Conservation (phyloP, 2,113 vertebrate genomes). For the Paratilapia polleni region DNA sequence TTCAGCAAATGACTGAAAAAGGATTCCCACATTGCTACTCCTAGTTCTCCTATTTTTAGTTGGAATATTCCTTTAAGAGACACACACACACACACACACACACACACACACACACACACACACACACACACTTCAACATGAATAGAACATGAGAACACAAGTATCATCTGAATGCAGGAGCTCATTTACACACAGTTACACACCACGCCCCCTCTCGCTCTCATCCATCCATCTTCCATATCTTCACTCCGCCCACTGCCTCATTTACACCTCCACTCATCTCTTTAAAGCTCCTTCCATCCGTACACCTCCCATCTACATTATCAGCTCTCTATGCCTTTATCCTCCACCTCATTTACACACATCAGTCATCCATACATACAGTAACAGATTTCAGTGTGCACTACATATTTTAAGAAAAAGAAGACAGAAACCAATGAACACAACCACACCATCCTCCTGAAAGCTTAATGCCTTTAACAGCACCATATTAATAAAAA, state of each 20-base stretch:
- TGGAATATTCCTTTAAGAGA: slow-evolving; percentile 21
- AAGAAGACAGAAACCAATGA: neutral
- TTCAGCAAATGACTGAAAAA: neutral
- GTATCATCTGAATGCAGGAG: neutral
- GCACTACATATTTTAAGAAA: neutral
- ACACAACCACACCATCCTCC: neutral
- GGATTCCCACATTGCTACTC: neutral
- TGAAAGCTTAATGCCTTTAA: neutral
- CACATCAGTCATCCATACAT: neutral
- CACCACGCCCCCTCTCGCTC: neutral
- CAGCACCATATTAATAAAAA: neutral
- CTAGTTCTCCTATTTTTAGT: neutral
- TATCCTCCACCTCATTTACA: neutral
- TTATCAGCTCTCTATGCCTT: neutral
- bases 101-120: neutral
- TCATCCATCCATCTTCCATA: slow-evolving; percentile 9
- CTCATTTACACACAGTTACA: slow-evolving; percentile 15
- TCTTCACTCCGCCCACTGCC: slow-evolving; percentile 3
- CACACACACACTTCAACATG: slow-evolving; percentile 4
- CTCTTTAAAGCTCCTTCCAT: neutral
- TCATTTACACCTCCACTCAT: slow-evolving; percentile 28
- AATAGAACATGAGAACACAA: slow-evolving; percentile 31
- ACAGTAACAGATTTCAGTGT: neutral
- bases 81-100: neutral
- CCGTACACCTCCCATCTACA: neutral